phyloP scores from a whole-genome alignment of 23 tunicate species.

The Ascidia mentula region DNA sequence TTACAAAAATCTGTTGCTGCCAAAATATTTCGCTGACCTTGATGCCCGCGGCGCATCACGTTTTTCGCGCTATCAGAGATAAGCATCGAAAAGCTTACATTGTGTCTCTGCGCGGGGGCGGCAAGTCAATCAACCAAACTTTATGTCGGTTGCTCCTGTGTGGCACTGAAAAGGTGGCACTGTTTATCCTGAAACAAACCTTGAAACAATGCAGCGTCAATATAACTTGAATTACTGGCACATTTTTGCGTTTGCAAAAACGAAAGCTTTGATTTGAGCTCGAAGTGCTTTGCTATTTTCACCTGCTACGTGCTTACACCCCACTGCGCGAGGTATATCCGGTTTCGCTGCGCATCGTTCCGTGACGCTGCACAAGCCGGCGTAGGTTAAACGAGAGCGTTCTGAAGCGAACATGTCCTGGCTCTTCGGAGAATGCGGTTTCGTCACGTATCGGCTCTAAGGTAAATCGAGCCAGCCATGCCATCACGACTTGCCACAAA shows the following conservation, averaged over 20 bases:
- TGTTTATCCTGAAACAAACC: too few relatives aligned
- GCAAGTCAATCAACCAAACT: not conserved
- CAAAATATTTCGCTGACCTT: not conserved
- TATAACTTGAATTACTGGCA: too few relatives aligned
- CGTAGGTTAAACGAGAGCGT: not conserved
- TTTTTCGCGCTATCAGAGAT: not conserved
- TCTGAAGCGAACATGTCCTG: not conserved
- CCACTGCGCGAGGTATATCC: not conserved
- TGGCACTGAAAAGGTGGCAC: too few relatives aligned
- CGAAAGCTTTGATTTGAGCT: too few relatives aligned
- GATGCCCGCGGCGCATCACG: conserved; percentile 7
- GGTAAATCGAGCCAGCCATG: conserved; percentile 9
- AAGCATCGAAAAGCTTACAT: not conserved
- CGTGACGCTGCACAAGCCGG: not conserved
- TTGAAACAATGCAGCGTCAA: too few relatives aligned
- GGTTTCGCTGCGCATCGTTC: conserved; percentile 2
- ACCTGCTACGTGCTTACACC: too few relatives aligned
- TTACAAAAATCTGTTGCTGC: conserved; percentile 7
- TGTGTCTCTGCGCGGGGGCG: not conserved
- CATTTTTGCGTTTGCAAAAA: too few relatives aligned
- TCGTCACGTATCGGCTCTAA: not conserved
- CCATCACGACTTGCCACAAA: conserved; percentile 5
- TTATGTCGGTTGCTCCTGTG: too few relatives aligned
- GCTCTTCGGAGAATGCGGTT: conserved; percentile 7
- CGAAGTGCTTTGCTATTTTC: too few relatives aligned